Percentiles rank a stretch among this genome's conserved stretches.
phyloP scores from a whole-genome alignment of 1,140 invertebrate species.

The Vanessa atalanta region DNA sequence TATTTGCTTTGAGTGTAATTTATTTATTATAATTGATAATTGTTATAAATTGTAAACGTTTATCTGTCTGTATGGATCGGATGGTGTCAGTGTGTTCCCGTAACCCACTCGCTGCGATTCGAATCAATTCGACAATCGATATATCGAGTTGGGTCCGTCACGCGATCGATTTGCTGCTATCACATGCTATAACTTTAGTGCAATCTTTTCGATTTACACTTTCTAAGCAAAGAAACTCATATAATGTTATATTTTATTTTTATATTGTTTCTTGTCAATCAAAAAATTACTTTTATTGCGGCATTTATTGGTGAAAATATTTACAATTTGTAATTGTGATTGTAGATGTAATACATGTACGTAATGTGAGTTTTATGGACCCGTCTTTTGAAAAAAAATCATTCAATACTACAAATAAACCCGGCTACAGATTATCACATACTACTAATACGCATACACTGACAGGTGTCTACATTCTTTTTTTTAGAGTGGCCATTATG shows the following conservation, averaged over 20 bases:
- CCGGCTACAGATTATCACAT: neutral
- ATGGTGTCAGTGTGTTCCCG: slow-evolving; percentile 50
- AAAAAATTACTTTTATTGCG: slow-evolving; percentile 6
- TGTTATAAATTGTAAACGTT: slow-evolving; percentile 63
- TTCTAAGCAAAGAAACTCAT: slow-evolving; percentile 42
- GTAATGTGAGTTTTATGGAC: neutral
- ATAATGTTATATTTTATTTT: neutral
- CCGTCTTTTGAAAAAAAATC: neutral
- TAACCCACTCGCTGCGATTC: slow-evolving; percentile 56
- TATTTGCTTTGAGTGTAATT: slow-evolving; percentile 60
- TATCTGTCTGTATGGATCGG: slow-evolving; percentile 54
- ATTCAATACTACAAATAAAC: neutral
- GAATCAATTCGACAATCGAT: slow-evolving; percentile 53
- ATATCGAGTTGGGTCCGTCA: slow-evolving; percentile 47
- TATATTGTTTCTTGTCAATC: neutral
- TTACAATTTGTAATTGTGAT: neutral
- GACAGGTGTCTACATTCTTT: too few relatives aligned
- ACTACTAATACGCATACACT: too few relatives aligned
- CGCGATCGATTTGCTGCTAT: slow-evolving; percentile 47
- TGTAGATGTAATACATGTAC: neutral
- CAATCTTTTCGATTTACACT: slow-evolving; percentile 44
- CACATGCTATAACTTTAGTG: slow-evolving; percentile 48
- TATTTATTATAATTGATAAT: slow-evolving; percentile 68
- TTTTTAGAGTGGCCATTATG: too few relatives aligned
- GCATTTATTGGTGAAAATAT: slow-evolving; percentile 6